Evolutionary conservation across 1,140 invertebrate genomes (phyloP).

Genomic region (Samia ricini): DNA sequence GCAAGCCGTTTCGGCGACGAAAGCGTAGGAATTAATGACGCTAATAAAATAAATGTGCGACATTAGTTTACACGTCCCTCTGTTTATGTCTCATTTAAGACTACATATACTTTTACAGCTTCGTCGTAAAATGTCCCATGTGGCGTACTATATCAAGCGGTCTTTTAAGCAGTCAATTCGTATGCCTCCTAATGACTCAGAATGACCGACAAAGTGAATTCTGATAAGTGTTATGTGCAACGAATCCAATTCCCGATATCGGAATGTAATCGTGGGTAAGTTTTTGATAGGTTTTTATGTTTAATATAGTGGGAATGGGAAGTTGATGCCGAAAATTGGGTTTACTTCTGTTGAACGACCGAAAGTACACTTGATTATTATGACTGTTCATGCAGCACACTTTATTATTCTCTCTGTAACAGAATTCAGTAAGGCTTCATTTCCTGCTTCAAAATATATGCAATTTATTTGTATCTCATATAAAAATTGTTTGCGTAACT

Average conservation of each 20-base stretch:
- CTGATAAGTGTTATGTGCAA: slow-evolving; percentile 18
- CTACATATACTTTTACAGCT: slow-evolving; percentile 68
- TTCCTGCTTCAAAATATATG: no score
- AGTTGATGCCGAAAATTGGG: background rate
- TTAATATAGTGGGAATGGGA: background rate
- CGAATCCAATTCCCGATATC: background rate
- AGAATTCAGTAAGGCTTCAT: no score
- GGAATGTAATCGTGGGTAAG: background rate
- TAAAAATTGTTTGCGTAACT: no score
- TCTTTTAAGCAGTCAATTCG: slow-evolving; percentile 34
- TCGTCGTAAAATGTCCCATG: slow-evolving; percentile 59
- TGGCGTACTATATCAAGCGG: slow-evolving; percentile 38
- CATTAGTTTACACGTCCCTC: slow-evolving; percentile 72
- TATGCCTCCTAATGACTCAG: slow-evolving; percentile 42
- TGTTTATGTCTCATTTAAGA: slow-evolving; percentile 77
- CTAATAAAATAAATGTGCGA: slow-evolving; percentile 74
- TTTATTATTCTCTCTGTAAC: no score
- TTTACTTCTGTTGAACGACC: background rate
- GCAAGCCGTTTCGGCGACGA: slow-evolving; percentile 35
- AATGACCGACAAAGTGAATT: slow-evolving; percentile 36
- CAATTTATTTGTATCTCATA: no score
- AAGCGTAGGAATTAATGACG: slow-evolving; percentile 69
- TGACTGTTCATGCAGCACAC: no score
- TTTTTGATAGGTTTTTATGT: background rate
- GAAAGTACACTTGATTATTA: background rate